These are phyloP conservation scores for Cheilosia grossa DNA, from an alignment of 2,888 invertebrate species.

Conservation along the genomic window DNA sequence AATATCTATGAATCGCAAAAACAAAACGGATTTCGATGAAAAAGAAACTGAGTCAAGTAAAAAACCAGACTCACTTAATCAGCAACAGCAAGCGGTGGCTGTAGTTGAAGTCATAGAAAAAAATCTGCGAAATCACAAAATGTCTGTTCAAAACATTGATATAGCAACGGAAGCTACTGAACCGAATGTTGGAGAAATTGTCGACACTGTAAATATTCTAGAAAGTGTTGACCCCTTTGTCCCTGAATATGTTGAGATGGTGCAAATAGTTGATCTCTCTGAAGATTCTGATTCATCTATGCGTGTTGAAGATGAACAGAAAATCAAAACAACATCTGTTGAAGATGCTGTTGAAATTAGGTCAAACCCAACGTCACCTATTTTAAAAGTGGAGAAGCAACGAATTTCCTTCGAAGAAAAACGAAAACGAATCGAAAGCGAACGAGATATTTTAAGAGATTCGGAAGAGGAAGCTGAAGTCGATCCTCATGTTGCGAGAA, in stretches of 20 bases:
- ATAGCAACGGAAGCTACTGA: slow-evolving; percentile 73
- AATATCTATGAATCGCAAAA: slow-evolving; percentile 85
- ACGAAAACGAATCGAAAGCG: slow-evolving; percentile 81
- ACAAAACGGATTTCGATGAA: slow-evolving; percentile 5
- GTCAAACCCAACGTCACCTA: slow-evolving; percentile 78
- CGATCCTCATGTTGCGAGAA: slow-evolving; percentile 21
- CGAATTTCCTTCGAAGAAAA: slow-evolving; percentile 83
- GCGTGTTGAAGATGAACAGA: slow-evolving; percentile 76
- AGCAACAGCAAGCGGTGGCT: slow-evolving; percentile 78
- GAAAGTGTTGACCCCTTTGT: slow-evolving; percentile 85
- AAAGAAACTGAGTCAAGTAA: slow-evolving; percentile 77
- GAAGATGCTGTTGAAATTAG: slow-evolving; percentile 76
- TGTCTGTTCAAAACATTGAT: slow-evolving; percentile 83
- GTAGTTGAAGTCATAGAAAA: slow-evolving; percentile 88
- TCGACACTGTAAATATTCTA: slow-evolving; percentile 84
- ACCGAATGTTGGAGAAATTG: slow-evolving; percentile 82
- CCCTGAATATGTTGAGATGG: slow-evolving; percentile 85
- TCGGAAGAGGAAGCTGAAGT: slow-evolving; percentile 80
- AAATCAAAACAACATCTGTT: slow-evolving; percentile 43
- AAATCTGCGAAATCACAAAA: slow-evolving; percentile 88
- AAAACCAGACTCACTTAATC: slow-evolving; percentile 70
- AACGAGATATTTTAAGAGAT: slow-evolving; percentile 82
- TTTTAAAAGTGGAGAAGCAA: slow-evolving; percentile 81
- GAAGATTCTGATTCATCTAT: slow-evolving; percentile 84
- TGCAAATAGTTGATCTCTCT: slow-evolving; percentile 85